Percentiles rank a stretch among this genome's conserved stretches.
Conservation (phyloP, 2,888 invertebrate genomes). For the Oscheius sp. region DNA sequence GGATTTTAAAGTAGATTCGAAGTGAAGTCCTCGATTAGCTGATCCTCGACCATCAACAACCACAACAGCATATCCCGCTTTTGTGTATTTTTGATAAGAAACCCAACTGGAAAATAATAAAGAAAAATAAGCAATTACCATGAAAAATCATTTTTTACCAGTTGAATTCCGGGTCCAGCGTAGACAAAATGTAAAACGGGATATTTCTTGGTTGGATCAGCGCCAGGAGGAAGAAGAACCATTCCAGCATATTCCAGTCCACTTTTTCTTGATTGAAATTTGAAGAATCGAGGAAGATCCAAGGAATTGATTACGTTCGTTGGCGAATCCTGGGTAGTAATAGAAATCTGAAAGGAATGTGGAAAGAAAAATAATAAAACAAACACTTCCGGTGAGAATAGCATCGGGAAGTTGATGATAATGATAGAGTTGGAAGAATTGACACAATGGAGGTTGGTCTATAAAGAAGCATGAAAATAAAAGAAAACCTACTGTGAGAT, state of each 20-base stretch:
- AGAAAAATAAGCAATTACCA: slow-evolving; percentile 38
- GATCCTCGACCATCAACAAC: slow-evolving; percentile 95
- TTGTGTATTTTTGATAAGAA: slow-evolving; percentile 89
- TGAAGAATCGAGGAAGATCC: slow-evolving; percentile 37
- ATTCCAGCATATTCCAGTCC: slow-evolving; percentile 41
- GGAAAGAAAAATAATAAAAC: neutral
- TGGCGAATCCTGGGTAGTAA: neutral
- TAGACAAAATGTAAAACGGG: slow-evolving; percentile 96
- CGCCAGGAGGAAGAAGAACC: slow-evolving; percentile 40
- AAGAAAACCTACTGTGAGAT: slow-evolving; percentile 5
- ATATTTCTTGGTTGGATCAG: slow-evolving; percentile 36
- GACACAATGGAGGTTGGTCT: slow-evolving; percentile 48
- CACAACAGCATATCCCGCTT: slow-evolving; percentile 93
- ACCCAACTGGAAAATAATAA: slow-evolving; percentile 41
- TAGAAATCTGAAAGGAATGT: neutral
- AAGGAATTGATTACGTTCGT: neutral
- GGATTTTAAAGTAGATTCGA: slow-evolving; percentile 88
- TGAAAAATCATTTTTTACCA: slow-evolving; percentile 82
- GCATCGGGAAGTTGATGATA: slow-evolving; percentile 32
- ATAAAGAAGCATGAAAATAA: neutral
- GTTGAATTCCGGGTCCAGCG: slow-evolving; percentile 96
- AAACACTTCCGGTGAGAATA: slow-evolving; percentile 16
- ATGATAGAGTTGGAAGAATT: slow-evolving; percentile 34
- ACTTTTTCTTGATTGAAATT: slow-evolving; percentile 35
- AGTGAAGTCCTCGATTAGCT: slow-evolving; percentile 87